Evolutionary conservation across 2,113 vertebrate genomes (phyloP), one percentile per base, ranked within the genome.

Genomic region (Sapayoa aenigma): DNA sequence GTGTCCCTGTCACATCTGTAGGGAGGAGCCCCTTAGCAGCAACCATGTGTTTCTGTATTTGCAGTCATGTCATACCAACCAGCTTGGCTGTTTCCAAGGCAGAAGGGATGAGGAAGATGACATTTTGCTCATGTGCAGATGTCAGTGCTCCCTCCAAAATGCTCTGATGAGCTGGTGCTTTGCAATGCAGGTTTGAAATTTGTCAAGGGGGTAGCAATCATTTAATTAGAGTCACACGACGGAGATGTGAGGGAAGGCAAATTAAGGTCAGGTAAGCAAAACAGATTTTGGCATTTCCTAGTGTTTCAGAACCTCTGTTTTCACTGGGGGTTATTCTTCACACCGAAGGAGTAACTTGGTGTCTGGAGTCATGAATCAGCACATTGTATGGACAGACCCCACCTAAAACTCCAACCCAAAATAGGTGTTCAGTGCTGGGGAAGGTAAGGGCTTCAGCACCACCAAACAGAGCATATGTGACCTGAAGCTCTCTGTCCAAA

Each of bases 191-290:
- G 76, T 67, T 90, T 89, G 80, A 84, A 18, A 93, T 87, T 66
- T 93, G 89, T 83, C 78, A 75, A 66, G 65, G 62, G 95, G 95
- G 89, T 69, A 92, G 94, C 91, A 94, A 92, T 95, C 93, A 91
- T 87, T 96, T 96, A 94, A 97, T 97, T 94, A 95, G 93, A 94
- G 77, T 94, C 96, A 96, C 87, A 89, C 12, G 1, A 73, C 39
- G 78, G 68, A 91, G 65, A 44, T 14, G 8, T 3, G 15, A 82
- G 84, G 87, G 87, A 89, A 91, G 74, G 81, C 91, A 96, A 94
- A 96, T 91, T 91, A 94, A 94, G 89, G 96, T 84, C 95, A 91
- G 89, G 87, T 58, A 94, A 89, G 86, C 69, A 85, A 94, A 92
- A 76, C 60, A 50, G 50, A 65, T 93, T 91, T 89, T 89, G 91